Evolutionary conservation across 1,140 invertebrate genomes (phyloP).

Genomic region (Atta cephalotes): DNA sequence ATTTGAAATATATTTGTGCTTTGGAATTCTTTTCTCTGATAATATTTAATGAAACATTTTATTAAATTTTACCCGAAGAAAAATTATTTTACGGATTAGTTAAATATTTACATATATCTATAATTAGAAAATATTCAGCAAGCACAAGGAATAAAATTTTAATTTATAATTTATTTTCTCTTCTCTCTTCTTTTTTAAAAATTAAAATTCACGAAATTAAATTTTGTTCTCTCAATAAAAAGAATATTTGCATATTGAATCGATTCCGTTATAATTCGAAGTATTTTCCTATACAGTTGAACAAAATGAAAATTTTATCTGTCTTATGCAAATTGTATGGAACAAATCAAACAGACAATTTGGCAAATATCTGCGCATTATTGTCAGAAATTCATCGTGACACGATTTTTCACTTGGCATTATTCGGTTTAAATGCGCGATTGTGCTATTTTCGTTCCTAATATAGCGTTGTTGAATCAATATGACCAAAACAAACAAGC

Average conservation of each 20-base stretch:
- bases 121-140: background rate
- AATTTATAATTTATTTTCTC: background rate
- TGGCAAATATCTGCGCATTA: constrained; percentile 26
- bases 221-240: background rate
- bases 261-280: constrained; percentile 8
- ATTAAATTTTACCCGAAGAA: background rate
- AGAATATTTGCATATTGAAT: constrained; percentile 11
- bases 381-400: constrained; percentile 25
- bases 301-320: constrained; percentile 22
- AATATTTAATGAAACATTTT: background rate
- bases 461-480: constrained; percentile 28
- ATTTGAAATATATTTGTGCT: background rate
- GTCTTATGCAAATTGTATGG: constrained; percentile 27
- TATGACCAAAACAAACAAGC: constrained; percentile 27
- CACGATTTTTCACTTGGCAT: constrained; percentile 45
- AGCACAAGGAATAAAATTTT: background rate
- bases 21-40: background rate
- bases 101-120: background rate
- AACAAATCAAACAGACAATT: constrained; percentile 45
- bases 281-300: background rate
- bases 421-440: constrained; percentile 39
- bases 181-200: background rate
- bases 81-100: background rate
- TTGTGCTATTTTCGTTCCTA: constrained; percentile 31
- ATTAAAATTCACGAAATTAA: background rate